A percentile compares a stretch with the other conserved stretches of the same genome.
phyloP scores from a whole-genome alignment of 2,113 vertebrate species.

The Urocitellus parryii region DNA sequence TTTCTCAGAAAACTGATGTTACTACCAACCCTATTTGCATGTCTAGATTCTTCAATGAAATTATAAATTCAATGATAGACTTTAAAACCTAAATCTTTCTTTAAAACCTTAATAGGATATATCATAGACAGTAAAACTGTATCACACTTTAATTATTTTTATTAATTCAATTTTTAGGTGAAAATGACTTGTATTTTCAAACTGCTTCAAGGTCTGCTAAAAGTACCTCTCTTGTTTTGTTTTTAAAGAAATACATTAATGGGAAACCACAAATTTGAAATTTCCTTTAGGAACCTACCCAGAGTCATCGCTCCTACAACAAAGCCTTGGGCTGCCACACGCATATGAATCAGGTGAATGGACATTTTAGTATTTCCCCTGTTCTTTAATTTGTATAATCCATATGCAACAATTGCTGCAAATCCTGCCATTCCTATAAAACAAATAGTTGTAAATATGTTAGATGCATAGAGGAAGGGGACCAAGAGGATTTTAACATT shows the following conservation, averaged over 20 bases:
- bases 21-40: background rate
- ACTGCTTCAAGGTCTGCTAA: background rate
- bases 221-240: background rate
- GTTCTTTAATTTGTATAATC: constrained; percentile 91
- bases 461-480: background rate
- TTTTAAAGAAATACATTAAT: background rate
- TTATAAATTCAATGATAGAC: background rate
- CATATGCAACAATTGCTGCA: constrained; percentile 90
- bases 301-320: constrained; percentile 95
- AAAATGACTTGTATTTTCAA: constrained; percentile 49
- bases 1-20: background rate
- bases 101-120: background rate
- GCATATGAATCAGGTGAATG: constrained; percentile 95
- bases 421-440: constrained; percentile 93
- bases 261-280: background rate
- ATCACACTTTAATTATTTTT: background rate
- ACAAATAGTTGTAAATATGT: background rate
- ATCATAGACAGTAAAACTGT: background rate
- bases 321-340: constrained; percentile 97
- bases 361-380: constrained; percentile 95
- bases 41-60: background rate
- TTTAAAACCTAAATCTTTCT: background rate
- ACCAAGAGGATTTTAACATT: background rate
- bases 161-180: constrained; percentile 15
- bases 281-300: constrained; percentile 83